Percentiles rank a stretch among this genome's conserved stretches.
Evolutionary conservation across 2,888 invertebrate genomes (phyloP).

Genomic region (Cyaniris semiargus): DNA sequence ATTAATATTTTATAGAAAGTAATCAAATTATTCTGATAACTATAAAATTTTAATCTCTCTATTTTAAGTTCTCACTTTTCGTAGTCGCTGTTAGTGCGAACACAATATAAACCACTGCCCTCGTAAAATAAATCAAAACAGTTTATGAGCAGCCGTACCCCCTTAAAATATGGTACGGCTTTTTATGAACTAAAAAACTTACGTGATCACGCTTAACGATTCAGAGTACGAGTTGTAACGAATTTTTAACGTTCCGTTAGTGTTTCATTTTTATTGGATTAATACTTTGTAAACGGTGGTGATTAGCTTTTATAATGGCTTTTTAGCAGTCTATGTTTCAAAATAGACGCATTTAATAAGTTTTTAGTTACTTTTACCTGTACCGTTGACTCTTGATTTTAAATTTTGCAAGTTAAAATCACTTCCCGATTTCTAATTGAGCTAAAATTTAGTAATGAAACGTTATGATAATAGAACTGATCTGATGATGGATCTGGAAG

Average conservation of each 20-base stretch:
- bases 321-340: no score
- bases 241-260: constrained; percentile 21
- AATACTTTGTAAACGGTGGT: not conserved
- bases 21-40: not conserved
- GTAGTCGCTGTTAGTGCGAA: constrained; percentile 43
- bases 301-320: not conserved
- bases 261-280: not conserved
- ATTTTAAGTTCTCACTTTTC: not conserved
- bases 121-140: constrained; percentile 77
- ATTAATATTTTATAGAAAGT: no score
- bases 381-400: no score
- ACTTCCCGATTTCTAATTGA: no score
- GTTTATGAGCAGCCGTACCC: constrained; percentile 71
- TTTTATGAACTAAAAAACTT: constrained; percentile 44
- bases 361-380: no score
- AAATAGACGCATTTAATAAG: no score
- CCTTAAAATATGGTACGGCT: constrained; percentile 75
- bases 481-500: no score
- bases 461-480: no score
- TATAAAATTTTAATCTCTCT: not conserved
- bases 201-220: constrained; percentile 27
- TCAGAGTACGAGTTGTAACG: constrained; percentile 22
- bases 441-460: no score
- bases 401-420: no score
- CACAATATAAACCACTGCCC: constrained; percentile 40